Conservation (phyloP, 2,888 invertebrate genomes). For the Idaea straminata region DNA sequence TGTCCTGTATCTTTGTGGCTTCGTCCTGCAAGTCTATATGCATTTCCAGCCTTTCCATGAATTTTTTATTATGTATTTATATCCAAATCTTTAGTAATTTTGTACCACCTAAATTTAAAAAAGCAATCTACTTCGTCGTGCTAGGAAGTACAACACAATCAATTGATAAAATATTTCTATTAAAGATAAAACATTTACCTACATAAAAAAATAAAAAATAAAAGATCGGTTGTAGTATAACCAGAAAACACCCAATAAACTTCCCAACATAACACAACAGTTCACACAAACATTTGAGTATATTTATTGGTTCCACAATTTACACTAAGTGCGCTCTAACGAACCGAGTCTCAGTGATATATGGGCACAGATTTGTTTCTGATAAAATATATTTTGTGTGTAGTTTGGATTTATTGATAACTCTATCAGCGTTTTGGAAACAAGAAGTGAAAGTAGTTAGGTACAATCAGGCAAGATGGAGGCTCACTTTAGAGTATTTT, state of each 20-base stretch:
- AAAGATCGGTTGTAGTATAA: neutral
- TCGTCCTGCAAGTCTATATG: too few species aligned
- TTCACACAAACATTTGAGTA: conserved; percentile 4
- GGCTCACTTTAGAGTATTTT: too few species aligned
- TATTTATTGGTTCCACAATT: conserved; percentile 25
- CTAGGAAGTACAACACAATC: too few species aligned
- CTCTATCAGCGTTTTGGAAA: neutral
- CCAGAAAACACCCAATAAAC: neutral
- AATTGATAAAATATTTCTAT: too few species aligned
- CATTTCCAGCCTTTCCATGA: too few species aligned
- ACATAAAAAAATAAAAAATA: neutral
- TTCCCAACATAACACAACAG: neutral
- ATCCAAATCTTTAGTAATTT: too few species aligned
- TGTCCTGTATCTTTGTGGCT: too few species aligned
- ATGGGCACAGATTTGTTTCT: neutral
- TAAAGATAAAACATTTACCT: neutral
- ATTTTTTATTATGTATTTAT: too few species aligned
- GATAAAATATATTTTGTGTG: neutral
- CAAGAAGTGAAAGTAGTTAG: neutral
- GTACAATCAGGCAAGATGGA: neutral
- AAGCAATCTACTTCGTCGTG: too few species aligned
- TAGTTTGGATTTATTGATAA: neutral
- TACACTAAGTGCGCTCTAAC: conserved; percentile 25
- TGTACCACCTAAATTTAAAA: too few species aligned
- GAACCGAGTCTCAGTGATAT: conserved; percentile 8